Evolutionary conservation across 2,888 invertebrate genomes (phyloP).

Genomic region (Imbricaverruca yamaguchii): DNA sequence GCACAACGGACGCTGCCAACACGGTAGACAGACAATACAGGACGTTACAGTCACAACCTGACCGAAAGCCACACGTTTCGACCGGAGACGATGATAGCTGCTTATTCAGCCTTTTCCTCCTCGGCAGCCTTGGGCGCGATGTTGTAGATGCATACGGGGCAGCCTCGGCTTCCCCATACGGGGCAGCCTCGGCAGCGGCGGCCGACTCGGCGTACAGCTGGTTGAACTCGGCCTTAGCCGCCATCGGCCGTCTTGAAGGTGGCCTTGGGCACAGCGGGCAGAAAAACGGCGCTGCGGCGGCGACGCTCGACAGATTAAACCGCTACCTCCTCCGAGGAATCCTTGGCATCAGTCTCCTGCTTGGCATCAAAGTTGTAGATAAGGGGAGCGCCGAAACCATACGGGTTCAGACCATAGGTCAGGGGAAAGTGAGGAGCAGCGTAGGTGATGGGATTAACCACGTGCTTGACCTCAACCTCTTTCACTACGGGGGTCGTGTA

Average conservation of each 20-base stretch:
- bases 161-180: background rate
- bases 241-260: slow-evolving; percentile 44
- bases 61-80: no score
- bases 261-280: slow-evolving; percentile 38
- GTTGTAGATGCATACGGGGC: slow-evolving; percentile 10
- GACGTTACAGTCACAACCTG: no score
- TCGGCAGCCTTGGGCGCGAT: background rate
- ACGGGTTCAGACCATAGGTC: background rate
- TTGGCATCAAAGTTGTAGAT: background rate
- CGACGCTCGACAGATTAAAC: background rate
- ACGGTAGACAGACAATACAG: background rate
- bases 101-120: background rate
- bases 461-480: background rate
- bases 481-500: background rate
- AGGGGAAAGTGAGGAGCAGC: background rate
- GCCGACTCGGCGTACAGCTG: background rate
- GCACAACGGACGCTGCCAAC: background rate
- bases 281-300: slow-evolving; percentile 29
- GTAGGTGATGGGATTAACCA: background rate
- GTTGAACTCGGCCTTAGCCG: slow-evolving; percentile 35
- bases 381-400: background rate
- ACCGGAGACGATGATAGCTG: background rate
- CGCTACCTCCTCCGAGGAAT: background rate
- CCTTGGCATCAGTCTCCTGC: background rate
- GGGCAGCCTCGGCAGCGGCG: background rate